A percentile compares a stretch with the other conserved stretches of the same genome.
phyloP scores from a whole-genome alignment of 2,888 invertebrate species.

The Clistopyga incitator region DNA sequence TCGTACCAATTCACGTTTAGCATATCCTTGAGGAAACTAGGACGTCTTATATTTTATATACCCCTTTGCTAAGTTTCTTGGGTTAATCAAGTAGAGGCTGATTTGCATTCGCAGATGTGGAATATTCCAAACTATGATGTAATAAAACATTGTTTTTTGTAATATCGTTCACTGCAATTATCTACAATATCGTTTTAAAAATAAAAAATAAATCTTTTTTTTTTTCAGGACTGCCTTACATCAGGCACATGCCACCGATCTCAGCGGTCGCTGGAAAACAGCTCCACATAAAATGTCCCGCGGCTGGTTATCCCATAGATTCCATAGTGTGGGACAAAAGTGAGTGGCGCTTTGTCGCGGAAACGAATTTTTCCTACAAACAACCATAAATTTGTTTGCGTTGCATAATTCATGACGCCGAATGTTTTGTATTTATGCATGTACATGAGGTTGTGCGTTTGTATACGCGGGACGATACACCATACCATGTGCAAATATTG shows the following conservation, averaged over 20 bases:
- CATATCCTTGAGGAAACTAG: too few species aligned
- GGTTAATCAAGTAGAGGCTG: too few species aligned
- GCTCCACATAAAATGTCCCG: slow-evolving; percentile 85
- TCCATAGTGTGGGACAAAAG: slow-evolving; percentile 86
- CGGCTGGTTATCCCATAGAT: slow-evolving; percentile 86
- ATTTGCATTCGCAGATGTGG: too few species aligned
- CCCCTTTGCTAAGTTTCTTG: too few species aligned
- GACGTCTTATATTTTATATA: too few species aligned
- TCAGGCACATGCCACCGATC: slow-evolving; percentile 83
- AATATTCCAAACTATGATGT: too few species aligned
- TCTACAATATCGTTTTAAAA: neutral
- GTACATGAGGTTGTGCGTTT: slow-evolving; percentile 38
- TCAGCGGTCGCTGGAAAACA: slow-evolving; percentile 85
- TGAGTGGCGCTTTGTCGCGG: slow-evolving; percentile 73
- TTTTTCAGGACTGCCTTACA: slow-evolving; percentile 83
- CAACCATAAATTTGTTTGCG: slow-evolving; percentile 26
- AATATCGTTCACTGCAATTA: too few species aligned
- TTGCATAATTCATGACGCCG: slow-evolving; percentile 22
- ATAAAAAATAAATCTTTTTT: slow-evolving; percentile 19
- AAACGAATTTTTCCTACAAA: slow-evolving; percentile 12
- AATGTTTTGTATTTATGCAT: slow-evolving; percentile 51
- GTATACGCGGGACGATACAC: slow-evolving; percentile 21
- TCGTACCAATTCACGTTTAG: too few species aligned
- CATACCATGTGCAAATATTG: slow-evolving; percentile 54
- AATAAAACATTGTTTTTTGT: too few species aligned